Percentiles rank a stretch among this genome's conserved stretches.
Evolutionary conservation across 2,797 vertebrate species (phyloP).

Genomic region (Sylvilagus floridanus): DNA sequence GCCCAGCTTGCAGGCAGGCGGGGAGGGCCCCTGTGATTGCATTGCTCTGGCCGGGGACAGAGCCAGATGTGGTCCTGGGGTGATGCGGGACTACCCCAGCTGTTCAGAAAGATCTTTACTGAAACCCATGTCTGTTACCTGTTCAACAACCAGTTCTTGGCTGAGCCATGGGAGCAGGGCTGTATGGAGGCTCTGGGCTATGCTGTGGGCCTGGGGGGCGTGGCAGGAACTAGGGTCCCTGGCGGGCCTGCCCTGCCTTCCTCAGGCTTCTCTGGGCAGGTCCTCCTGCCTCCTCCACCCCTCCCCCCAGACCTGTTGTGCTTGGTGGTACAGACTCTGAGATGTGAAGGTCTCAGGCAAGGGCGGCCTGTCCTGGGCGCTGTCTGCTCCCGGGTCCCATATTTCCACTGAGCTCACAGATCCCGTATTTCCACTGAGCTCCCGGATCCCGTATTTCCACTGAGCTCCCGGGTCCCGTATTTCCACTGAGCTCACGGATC

Average conservation of each 20-base stretch:
- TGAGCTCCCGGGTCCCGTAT: neutral
- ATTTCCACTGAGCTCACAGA: neutral
- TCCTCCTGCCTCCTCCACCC: neutral
- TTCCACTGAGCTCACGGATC: neutral
- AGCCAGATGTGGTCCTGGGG: neutral
- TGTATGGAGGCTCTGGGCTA: neutral
- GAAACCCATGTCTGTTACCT: neutral
- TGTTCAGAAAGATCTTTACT: neutral
- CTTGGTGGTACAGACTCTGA: neutral
- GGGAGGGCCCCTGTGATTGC: neutral
- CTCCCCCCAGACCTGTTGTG: neutral
- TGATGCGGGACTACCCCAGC: neutral
- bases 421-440: neutral
- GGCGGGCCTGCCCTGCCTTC: fast-evolving
- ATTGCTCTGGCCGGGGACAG: neutral
- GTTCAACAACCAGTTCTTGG: neutral
- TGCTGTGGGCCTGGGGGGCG: neutral
- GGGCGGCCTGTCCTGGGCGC: neutral
- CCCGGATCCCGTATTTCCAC: neutral
- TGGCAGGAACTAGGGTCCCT: no score
- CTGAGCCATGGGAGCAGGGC: fast-evolving
- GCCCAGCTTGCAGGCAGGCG: neutral
- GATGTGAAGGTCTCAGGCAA: neutral
- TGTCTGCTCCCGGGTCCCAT: neutral
- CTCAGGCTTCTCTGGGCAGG: neutral